Conservation (phyloP, 2,113 vertebrate species). For the Seriola quinqueradiata region DNA sequence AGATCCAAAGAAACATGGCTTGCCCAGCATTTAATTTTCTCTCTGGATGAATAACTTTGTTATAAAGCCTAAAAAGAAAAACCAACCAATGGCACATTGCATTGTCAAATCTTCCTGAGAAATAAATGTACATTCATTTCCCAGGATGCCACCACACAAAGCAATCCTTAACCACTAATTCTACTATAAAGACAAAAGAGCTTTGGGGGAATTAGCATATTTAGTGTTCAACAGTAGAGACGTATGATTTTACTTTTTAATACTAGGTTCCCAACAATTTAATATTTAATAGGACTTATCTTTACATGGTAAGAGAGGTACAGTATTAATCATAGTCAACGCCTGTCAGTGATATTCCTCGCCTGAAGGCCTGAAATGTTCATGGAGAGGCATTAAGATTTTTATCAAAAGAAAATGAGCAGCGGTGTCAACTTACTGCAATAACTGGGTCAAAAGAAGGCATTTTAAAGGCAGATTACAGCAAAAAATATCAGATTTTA, state of each 20-base stretch:
- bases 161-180: conserved; percentile 24
- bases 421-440: not conserved
- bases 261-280: not conserved
- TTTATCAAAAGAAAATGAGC: conserved; percentile 11
- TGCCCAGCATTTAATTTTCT: conserved; percentile 19
- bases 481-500: not conserved
- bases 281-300: conserved; percentile 30
- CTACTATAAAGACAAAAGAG: conserved; percentile 27
- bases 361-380: conserved; percentile 45
- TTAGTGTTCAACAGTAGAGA: conserved; percentile 14
- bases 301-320: not conserved
- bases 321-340: conserved; percentile 23
- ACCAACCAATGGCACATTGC: not conserved
- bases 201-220: conserved; percentile 19
- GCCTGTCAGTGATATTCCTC: conserved; percentile 46
- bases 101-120: conserved; percentile 56
- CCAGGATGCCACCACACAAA: conserved; percentile 49
- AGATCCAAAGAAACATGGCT: conserved; percentile 51
- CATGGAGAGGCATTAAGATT: conserved; percentile 13
- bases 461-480: not conserved
- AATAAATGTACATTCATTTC: conserved; percentile 36
- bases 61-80: conserved; percentile 2
- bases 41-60: conserved; percentile 10
- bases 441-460: not conserved
- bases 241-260: conserved; percentile 12